A percentile compares a stretch with the other conserved stretches of the same genome.
These are phyloP conservation scores for Fabriciana adippe DNA, from an alignment of 2,888 invertebrate species.

Conservation along the genomic window DNA sequence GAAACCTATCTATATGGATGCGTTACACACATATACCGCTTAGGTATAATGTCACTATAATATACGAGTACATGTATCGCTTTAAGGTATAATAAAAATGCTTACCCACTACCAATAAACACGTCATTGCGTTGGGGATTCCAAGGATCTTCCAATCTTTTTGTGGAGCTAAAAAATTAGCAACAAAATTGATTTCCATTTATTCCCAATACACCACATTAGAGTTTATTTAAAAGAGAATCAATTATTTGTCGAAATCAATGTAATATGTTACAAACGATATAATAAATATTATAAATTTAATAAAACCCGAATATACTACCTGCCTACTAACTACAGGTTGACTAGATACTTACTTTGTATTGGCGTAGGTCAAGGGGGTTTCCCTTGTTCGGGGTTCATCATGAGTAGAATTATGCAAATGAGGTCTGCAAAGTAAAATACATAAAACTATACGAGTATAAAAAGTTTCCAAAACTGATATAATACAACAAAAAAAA, in stretches of 20 bases:
- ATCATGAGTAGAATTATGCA: neutral
- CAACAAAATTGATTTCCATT: neutral
- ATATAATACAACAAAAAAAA: neutral
- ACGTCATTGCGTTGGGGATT: constrained; percentile 26
- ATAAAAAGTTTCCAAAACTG: neutral
- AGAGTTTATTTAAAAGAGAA: too few species aligned
- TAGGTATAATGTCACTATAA: neutral
- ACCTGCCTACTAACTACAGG: neutral
- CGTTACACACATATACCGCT: too few species aligned
- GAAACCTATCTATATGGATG: too few species aligned
- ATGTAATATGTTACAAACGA: neutral
- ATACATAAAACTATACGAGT: neutral
- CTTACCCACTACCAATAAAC: constrained; percentile 32
- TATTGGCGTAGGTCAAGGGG: neutral
- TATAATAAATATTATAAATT: neutral
- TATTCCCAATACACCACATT: too few species aligned
- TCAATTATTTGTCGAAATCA: neutral
- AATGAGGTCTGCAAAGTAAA: constrained; percentile 4
- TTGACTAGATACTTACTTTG: constrained; percentile 7
- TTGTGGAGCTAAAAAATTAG: constrained; percentile 17
- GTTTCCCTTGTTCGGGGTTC: constrained; percentile 2
- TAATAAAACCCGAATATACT: neutral
- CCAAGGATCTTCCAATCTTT: constrained; percentile 33
- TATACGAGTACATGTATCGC: too few species aligned
- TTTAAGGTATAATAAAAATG: neutral